Base-by-base conservation (phyloP, 2,888 invertebrate species). In the Therioaphis trifolii region DNA sequence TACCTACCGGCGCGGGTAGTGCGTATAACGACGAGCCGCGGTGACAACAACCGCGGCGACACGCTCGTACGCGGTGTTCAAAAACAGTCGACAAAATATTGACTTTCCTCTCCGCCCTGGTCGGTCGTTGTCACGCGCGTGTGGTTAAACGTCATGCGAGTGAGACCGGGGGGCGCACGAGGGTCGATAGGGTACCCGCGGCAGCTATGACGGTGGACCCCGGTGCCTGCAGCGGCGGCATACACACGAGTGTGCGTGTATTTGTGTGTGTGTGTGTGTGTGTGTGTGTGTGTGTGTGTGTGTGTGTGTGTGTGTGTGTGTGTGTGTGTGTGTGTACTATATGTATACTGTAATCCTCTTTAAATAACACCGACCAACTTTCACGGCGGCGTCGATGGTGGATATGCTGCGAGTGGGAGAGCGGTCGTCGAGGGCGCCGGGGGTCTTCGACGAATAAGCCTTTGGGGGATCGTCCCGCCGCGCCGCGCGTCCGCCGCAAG, bases 31-130 rank as follows among this genome's bases (percentile, higher is more conserved):
- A 35, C 35, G 35, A 35, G n/a, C n/a, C 52, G n/a, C 52, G 52
- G 18, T 18, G 18, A 52, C n/a, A 12, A 52, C 29, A 15, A 40
- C 15, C 0, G 11, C 21, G n/a, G 9, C 7, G 46, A 35, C 21
- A 72, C 24, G 18, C 27, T 43, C 7, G 40, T 4, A 18, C 27
- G 18, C 14, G 27, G 18, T 61, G 21, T 77, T 77, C 29, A 27
- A 46, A 77, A 77, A 63, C 76, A 29, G 76, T 49, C 46, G 11
- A 66, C 21, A 66, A 58, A 75, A 66, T 76, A 76, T 76, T 76
- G 63, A 76, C 76, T 63, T 76, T 63, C 35, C 24, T 18, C 35
- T 11, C 4, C 72, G 27, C 27, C 2, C 63, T 14, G 2, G 18
- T 29, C 29, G 24, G 63, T 63, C 2, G 29, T 52, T 18, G 63